These are phyloP conservation scores for Jacana jacana DNA, from an alignment of 2,113 vertebrate genomes.

Conservation along the genomic window DNA sequence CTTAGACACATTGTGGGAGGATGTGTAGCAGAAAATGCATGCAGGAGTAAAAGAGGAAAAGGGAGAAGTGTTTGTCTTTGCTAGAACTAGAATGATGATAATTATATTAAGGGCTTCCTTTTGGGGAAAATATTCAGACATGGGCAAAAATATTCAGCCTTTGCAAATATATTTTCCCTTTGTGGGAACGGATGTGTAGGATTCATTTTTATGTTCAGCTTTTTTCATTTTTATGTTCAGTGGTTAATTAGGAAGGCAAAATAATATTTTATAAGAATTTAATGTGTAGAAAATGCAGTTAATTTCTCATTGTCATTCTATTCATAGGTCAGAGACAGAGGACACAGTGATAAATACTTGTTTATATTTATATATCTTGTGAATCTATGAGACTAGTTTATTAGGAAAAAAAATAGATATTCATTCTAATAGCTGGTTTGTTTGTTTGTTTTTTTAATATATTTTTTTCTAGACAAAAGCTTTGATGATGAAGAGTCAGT, in stretches of 20 bases:
- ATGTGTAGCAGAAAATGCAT: slow-evolving; percentile 73
- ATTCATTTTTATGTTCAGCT: background rate
- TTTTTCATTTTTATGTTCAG: too few relatives aligned
- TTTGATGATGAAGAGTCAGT: slow-evolving; percentile 97
- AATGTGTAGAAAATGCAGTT: background rate
- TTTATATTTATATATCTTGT: slow-evolving; percentile 33
- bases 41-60: slow-evolving; percentile 69
- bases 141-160: background rate
- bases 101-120: background rate
- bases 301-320: slow-evolving; percentile 7
- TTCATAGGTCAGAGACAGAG: background rate
- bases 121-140: background rate
- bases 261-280: background rate
- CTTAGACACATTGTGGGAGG: slow-evolving; percentile 76
- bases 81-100: background rate
- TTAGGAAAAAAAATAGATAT: background rate
- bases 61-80: slow-evolving; percentile 36
- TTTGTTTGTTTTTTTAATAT: slow-evolving; percentile 39
- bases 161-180: background rate
- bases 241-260: background rate
- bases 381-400: background rate
- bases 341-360: slow-evolving; percentile 50
- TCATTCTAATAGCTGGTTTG: slow-evolving; percentile 24
- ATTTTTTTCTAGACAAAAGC: slow-evolving; percentile 86
- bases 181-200: background rate